A percentile compares a stretch with the other conserved stretches of the same genome.
phyloP scores from a whole-genome alignment of 2,113 vertebrate genomes.

The Vireo altiloquus region DNA sequence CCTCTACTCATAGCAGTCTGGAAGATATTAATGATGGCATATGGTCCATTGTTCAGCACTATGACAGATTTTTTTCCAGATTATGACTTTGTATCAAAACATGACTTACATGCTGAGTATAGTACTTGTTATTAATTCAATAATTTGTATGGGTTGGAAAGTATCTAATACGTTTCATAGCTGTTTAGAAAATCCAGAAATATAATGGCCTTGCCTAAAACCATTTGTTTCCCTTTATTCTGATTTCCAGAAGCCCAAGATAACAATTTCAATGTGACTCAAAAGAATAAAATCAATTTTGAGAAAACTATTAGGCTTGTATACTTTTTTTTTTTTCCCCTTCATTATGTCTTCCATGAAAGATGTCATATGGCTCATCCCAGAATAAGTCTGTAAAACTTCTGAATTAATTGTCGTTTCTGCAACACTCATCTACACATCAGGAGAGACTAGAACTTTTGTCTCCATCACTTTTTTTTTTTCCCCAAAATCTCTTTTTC shows the following conservation, averaged over 20 bases:
- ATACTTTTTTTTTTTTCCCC: rapidly evolving
- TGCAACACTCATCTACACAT: background rate
- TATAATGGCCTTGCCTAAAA: background rate
- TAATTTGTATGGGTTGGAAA: background rate
- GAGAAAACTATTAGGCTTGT: background rate
- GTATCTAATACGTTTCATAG: background rate
- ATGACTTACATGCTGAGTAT: background rate
- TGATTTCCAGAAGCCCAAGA: background rate
- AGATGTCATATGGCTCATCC: background rate
- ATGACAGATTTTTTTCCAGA: background rate
- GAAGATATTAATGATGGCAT: background rate
- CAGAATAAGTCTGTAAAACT: background rate
- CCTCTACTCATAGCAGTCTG: background rate
- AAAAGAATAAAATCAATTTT: background rate
- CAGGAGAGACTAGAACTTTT: background rate
- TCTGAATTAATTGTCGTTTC: background rate
- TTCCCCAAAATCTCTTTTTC: background rate
- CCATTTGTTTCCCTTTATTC: background rate
- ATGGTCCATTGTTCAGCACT: background rate
- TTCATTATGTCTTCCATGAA: background rate
- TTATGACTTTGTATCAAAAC: background rate
- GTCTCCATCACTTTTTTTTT: background rate
- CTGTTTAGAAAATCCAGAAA: background rate
- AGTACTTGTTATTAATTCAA: background rate
- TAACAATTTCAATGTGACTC: background rate